These are phyloP conservation scores for Drosophila borborema DNA, from an alignment of 2,888 invertebrate genomes.

Conservation along the genomic window DNA sequence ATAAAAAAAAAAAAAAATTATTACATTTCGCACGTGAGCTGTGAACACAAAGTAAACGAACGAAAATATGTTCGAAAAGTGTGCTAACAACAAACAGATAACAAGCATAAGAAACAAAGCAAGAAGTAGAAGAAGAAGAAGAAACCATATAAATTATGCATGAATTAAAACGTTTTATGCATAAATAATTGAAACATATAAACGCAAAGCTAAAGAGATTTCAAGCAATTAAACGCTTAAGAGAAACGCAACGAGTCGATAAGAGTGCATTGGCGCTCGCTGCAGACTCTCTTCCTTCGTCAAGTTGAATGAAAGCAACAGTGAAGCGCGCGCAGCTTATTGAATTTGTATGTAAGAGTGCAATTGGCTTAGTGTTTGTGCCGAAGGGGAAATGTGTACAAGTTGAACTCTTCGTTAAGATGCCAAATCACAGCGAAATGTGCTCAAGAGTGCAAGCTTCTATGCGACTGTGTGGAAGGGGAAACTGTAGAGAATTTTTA, in stretches of 20 bases:
- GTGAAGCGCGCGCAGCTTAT: conserved; percentile 19
- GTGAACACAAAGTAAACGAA: conserved; percentile 17
- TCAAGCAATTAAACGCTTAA: neutral
- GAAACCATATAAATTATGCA: conserved; percentile 11
- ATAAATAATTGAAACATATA: conserved; percentile 26
- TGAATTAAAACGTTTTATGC: conserved; percentile 18
- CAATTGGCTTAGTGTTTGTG: neutral
- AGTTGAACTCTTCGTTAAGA: neutral
- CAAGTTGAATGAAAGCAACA: conserved; percentile 25
- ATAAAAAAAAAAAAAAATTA: conserved; percentile 12
- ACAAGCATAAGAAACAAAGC: neutral
- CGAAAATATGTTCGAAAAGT: conserved; percentile 24
- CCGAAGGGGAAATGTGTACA: neutral
- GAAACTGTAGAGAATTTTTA: neutral
- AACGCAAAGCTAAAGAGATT: conserved; percentile 13
- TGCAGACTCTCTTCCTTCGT: conserved; percentile 25
- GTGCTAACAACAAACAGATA: conserved; percentile 18
- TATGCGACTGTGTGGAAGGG: neutral
- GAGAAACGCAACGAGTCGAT: conserved; percentile 12
- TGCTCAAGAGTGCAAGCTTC: conserved; percentile 16
- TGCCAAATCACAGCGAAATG: neutral
- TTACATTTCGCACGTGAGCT: conserved; percentile 38
- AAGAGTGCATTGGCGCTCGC: conserved; percentile 16
- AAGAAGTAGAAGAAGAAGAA: neutral
- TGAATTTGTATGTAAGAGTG: conserved; percentile 1